Evolutionary conservation across 2,113 vertebrate species (phyloP).

Genomic region (Malurus alboscapulatus): DNA sequence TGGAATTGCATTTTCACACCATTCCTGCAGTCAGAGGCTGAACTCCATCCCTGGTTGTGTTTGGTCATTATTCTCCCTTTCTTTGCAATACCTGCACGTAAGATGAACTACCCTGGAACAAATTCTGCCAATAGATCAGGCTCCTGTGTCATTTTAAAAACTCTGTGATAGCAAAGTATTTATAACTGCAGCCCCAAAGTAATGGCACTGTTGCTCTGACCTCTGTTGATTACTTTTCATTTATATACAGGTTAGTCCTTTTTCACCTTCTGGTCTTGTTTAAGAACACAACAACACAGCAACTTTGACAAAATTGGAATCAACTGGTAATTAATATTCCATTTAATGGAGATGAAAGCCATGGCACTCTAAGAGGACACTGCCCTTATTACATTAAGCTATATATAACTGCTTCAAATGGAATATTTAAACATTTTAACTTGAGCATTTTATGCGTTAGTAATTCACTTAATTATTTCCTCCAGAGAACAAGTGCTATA

Average conservation of each 20-base stretch:
- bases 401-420: slow-evolving; percentile 68
- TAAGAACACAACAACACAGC: neutral
- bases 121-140: neutral
- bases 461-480: slow-evolving; percentile 69
- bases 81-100: neutral
- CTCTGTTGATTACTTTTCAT: neutral
- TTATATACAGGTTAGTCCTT: neutral
- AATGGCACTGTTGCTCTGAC: neutral
- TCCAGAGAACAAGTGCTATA: slow-evolving; percentile 48
- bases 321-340: slow-evolving; percentile 14
- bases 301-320: slow-evolving; percentile 4
- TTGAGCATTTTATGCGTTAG: slow-evolving; percentile 67
- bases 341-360: slow-evolving; percentile 29
- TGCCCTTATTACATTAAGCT: slow-evolving; percentile 45
- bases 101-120: neutral
- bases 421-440: slow-evolving; percentile 74
- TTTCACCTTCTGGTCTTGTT: neutral
- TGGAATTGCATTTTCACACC: neutral
- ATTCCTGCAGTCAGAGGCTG: neutral
- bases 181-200: neutral
- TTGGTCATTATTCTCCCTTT: neutral
- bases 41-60: neutral
- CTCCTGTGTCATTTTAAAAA: neutral
- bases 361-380: neutral
- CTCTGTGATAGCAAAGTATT: neutral